These are phyloP conservation scores for Meteorus cinctellus DNA, from an alignment of 2,888 invertebrate genomes.

Conservation along the genomic window DNA sequence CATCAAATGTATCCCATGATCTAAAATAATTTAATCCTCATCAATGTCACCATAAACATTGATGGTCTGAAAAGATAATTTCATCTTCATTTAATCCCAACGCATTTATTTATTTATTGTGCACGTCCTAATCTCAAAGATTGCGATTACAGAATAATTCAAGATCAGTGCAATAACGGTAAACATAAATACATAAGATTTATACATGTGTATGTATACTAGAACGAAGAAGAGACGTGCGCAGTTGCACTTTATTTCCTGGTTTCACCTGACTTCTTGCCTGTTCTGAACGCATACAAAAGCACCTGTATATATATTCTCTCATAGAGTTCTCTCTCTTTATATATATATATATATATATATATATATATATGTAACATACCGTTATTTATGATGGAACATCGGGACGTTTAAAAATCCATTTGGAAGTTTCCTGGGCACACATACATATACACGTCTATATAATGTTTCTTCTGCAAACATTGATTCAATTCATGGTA, in stretches of 20 bases:
- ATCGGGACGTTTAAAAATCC: conserved; percentile 41
- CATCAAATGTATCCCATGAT: neutral
- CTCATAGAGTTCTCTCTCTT: neutral
- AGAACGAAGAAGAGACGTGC: conserved; percentile 15
- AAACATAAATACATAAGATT: conserved; percentile 28
- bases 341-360: conserved; percentile 17
- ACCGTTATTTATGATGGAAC: conserved; percentile 43
- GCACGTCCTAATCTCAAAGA: neutral
- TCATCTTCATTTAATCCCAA: neutral
- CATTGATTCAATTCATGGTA: conserved; percentile 34
- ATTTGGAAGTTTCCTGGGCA: conserved; percentile 31
- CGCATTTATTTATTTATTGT: neutral
- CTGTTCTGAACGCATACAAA: conserved; percentile 19
- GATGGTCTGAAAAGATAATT: neutral
- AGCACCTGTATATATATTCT: conserved; percentile 14
- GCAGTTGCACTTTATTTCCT: conserved; percentile 42
- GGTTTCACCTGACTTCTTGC: conserved; percentile 33
- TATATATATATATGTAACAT: conserved; percentile 8
- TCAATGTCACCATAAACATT: neutral
- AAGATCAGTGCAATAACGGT: conserved; percentile 37
- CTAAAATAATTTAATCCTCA: neutral
- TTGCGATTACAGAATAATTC: conserved; percentile 1
- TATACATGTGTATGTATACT: conserved; percentile 12
- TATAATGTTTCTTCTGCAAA: conserved; percentile 26
- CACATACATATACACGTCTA: conserved; percentile 6